Conservation (phyloP, 2,888 invertebrate species). For the Steromphala cineraria region DNA sequence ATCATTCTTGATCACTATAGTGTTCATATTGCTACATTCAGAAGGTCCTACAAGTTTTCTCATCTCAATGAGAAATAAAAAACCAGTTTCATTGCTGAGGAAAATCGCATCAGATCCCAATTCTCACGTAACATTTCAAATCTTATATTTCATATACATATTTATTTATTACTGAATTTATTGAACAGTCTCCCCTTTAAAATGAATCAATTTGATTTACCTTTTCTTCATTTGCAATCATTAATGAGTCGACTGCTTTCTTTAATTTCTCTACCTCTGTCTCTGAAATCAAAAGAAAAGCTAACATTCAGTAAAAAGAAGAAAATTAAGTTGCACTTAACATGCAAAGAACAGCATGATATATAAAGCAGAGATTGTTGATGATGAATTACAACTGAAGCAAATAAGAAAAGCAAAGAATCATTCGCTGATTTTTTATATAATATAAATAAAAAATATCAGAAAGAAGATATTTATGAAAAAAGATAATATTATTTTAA, state of each 20-base stretch:
- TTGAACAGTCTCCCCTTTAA: too few species aligned
- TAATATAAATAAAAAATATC: not conserved
- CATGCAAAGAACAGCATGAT: not conserved
- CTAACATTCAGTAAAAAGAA: constrained; percentile 27
- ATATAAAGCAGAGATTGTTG: not conserved
- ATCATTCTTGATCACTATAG: too few species aligned
- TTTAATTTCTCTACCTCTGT: constrained; percentile 77
- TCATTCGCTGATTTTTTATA: not conserved
- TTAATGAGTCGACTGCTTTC: constrained; percentile 76
- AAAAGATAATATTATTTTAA: not conserved
- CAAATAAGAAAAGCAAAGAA: not conserved
- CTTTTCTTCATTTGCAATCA: constrained; percentile 77
- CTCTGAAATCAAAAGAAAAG: constrained; percentile 65
- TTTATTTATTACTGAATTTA: too few species aligned
- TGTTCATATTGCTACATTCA: too few species aligned
- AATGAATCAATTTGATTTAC: constrained; percentile 44
- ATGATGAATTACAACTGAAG: not conserved
- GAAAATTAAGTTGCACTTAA: not conserved
- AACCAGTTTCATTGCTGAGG: too few species aligned
- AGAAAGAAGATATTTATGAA: not conserved
- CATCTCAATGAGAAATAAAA: too few species aligned
- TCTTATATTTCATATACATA: too few species aligned
- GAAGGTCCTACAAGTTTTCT: too few species aligned
- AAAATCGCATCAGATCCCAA: too few species aligned
- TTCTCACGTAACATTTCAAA: too few species aligned